These are phyloP conservation scores for Linurgus olivaceus DNA, from an alignment of 2,797 vertebrate species.

Conservation along the genomic window DNA sequence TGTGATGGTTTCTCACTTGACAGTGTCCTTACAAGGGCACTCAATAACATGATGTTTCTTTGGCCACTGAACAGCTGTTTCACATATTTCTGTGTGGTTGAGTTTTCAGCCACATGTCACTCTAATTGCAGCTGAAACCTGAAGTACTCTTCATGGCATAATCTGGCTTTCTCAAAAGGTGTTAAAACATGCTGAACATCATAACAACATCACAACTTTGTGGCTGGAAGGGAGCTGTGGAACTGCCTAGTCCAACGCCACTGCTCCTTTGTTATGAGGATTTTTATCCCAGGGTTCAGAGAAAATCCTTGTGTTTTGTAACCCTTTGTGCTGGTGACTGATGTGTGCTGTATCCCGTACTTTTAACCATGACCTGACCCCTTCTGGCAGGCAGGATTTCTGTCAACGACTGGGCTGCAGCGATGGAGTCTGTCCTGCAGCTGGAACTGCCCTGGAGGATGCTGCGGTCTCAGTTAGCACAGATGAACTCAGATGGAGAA, in stretches of 20 bases:
- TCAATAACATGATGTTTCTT: not conserved
- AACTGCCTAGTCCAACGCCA: not conserved
- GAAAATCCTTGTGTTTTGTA: not conserved
- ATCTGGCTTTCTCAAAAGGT: not conserved
- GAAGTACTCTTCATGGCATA: not conserved
- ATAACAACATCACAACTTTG: not conserved
- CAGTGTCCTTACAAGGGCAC: not conserved
- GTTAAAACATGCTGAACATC: not conserved
- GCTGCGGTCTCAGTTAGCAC: conserved; percentile 79
- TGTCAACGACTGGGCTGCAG: conserved; percentile 85
- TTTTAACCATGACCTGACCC: not conserved
- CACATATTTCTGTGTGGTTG: not conserved
- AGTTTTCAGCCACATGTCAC: not conserved
- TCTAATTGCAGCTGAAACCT: not conserved
- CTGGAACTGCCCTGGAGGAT: conserved; percentile 93
- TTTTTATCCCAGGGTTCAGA: not conserved
- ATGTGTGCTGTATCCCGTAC: not conserved
- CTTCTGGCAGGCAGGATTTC: conserved; percentile 78
- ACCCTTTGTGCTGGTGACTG: not conserved
- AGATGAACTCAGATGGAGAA: conserved; percentile 75
- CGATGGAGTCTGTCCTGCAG: conserved; percentile 83
- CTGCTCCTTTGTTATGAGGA: not conserved
- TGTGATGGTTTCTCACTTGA: not conserved
- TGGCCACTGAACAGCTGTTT: not conserved
- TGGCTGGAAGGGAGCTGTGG: not conserved